A percentile compares a stretch with the other conserved stretches of the same genome.
Conservation (phyloP, 37 sponge, comb jelly and placozoan species). For the Geodia barretti region DNA sequence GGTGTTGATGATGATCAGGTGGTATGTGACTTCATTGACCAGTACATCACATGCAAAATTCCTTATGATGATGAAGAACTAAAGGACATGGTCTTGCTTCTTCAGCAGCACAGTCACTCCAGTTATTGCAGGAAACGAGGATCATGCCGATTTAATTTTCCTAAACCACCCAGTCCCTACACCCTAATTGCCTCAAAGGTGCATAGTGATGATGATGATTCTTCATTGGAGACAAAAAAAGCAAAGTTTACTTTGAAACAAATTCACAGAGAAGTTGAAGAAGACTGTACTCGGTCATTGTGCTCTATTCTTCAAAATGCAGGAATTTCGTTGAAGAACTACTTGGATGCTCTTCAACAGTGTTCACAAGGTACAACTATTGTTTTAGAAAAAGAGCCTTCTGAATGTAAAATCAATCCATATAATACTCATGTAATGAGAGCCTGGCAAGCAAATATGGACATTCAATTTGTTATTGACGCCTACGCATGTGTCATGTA, state of each 20-base stretch:
- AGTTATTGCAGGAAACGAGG: slow-evolving; percentile 16
- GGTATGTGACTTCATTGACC: slow-evolving; percentile 26
- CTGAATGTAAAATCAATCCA: slow-evolving; percentile 9
- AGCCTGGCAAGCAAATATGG: slow-evolving; percentile 53
- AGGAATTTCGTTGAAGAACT: neutral
- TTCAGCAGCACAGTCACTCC: slow-evolving; percentile 20
- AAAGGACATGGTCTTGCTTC: neutral
- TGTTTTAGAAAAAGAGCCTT: neutral
- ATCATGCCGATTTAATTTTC: slow-evolving; percentile 26
- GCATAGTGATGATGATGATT: neutral
- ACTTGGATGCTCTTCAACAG: neutral
- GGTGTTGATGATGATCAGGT: neutral
- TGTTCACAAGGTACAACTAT: slow-evolving; percentile 1
- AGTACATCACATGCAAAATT: slow-evolving; percentile 2
- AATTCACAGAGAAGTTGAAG: neutral
- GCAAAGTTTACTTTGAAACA: neutral
- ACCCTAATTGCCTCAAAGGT: neutral
- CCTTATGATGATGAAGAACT: slow-evolving; percentile 5
- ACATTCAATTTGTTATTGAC: slow-evolving; percentile 35
- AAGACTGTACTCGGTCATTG: neutral
- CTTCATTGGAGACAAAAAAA: neutral
- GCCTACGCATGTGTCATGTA: slow-evolving; percentile 48
- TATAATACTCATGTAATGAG: slow-evolving; percentile 22
- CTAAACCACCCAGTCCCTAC: slow-evolving; percentile 2
- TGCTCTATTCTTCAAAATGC: neutral